These are phyloP conservation scores for Amblyteles armatorius DNA, from an alignment of 2,888 invertebrate species.

Conservation along the genomic window DNA sequence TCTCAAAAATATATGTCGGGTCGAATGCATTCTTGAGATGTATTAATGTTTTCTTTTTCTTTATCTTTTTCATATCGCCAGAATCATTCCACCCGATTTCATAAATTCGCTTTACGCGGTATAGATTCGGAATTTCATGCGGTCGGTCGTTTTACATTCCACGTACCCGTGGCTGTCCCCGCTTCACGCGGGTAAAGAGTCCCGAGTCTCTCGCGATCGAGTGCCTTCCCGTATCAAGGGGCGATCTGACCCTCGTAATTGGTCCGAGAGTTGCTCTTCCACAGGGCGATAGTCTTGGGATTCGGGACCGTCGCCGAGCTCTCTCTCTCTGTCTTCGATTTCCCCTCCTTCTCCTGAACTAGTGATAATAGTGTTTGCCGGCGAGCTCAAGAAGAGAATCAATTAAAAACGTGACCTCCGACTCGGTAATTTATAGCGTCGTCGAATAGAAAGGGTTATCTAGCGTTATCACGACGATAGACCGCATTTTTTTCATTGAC, in stretches of 20 bases:
- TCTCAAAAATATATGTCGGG: neutral
- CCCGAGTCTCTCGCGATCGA: slow-evolving; percentile 48
- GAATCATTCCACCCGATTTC: slow-evolving; percentile 14
- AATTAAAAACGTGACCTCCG: slow-evolving; percentile 71
- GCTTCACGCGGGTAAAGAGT: slow-evolving; percentile 10
- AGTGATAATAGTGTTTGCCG: slow-evolving; percentile 34
- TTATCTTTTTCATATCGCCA: neutral
- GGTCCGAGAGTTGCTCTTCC: slow-evolving; percentile 71
- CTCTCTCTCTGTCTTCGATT: neutral
- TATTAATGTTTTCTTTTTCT: neutral
- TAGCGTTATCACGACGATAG: slow-evolving; percentile 40
- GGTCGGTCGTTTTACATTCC: slow-evolving; percentile 21
- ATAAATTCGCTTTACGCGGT: neutral
- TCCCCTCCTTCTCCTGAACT: slow-evolving; percentile 14
- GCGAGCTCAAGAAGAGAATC: slow-evolving; percentile 70
- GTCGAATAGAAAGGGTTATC: slow-evolving; percentile 59
- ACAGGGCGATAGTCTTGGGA: slow-evolving; percentile 62
- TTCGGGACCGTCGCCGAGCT: slow-evolving; percentile 66
- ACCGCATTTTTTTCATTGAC: neutral
- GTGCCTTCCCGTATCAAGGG: slow-evolving; percentile 63
- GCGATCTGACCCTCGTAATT: slow-evolving; percentile 75
- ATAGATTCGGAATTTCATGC: neutral
- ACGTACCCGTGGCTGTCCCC: neutral
- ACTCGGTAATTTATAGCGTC: slow-evolving; percentile 65
- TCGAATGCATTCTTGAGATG: neutral